Evolutionary conservation across 1,140 invertebrate species (phyloP), one percentile per base, ranked within the genome.

Genomic region (Lepidotrigona ventralis): DNA sequence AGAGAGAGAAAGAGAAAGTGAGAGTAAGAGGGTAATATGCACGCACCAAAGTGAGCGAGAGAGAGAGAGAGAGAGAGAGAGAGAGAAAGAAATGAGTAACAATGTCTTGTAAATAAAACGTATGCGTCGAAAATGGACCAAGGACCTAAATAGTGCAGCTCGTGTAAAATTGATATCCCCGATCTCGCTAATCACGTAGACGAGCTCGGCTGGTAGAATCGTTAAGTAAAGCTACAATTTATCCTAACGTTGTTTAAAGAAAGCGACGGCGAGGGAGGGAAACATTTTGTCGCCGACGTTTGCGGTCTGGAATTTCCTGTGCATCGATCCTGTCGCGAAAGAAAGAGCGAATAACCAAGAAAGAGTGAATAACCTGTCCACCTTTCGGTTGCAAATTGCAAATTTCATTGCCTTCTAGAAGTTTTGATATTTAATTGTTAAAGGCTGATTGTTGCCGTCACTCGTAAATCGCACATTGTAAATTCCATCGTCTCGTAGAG

Each of bases 61-160:
- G 51, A 53, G 46, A 76, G 39, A 80, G 54, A 15, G 11, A 33
- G 33, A 64, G n/a, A 66, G 11, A 33, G 33, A 64, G n/a, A 66
- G 39, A 80, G 54, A 8, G 11, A 33, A 21, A 64, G 15, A 33
- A 66, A 33, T 76, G 21, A 78, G 75, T 83, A 71, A 78, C 56
- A 69, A 78, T 78, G 84, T 74, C 73, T 88, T 93, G 92, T 93
- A 92, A 88, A 92, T 92, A 93, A 78, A 91, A 90, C 83, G 86
- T 89, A 90, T 90, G 90, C 89, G 90, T 92, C 90, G 85, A 91
- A 92, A 92, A 92, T 91, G 92, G 92, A 92, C 92, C 92, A 92
- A 93, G 90, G 91, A 91, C 88, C 80, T 86, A 90, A 90, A 90
- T 90, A 92, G 90, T 85, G 85, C 86, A 85, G 85, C 84, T 89